Evolutionary conservation across 2,797 vertebrate genomes (phyloP).

Genomic region (Xiphophorus birchmanni): DNA sequence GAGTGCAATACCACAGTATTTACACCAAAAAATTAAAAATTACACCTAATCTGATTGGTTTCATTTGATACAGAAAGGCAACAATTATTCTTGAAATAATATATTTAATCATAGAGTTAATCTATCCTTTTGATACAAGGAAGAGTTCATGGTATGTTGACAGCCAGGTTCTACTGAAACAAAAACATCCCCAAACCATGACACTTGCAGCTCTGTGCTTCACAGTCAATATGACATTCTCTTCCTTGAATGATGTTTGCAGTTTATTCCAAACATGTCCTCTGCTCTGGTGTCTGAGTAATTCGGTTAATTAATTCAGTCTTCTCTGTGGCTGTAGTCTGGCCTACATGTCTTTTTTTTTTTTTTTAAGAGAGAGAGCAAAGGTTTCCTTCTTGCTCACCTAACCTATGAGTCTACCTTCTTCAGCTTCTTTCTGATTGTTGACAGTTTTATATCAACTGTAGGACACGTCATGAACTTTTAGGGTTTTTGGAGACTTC

Average conservation of each 20-base stretch:
- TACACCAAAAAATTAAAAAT: background rate
- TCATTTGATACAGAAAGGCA: background rate
- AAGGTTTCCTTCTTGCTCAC: background rate
- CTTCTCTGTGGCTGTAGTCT: background rate
- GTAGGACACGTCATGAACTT: background rate
- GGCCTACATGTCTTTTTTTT: background rate
- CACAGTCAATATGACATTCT: background rate
- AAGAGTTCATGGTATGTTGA: background rate
- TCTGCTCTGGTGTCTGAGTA: background rate
- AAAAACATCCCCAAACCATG: background rate
- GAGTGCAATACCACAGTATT: background rate
- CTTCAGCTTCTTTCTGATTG: background rate
- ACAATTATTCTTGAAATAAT: background rate
- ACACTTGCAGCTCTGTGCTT: background rate
- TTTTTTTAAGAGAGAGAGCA: background rate
- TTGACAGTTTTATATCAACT: background rate
- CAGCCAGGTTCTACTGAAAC: background rate
- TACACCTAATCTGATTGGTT: background rate
- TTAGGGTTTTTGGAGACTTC: background rate
- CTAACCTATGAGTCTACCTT: background rate
- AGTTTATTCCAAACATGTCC: background rate
- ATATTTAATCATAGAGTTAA: background rate
- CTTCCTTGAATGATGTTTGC: background rate
- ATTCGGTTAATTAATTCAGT: background rate
- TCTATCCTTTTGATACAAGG: background rate